A percentile compares a stretch with the other conserved stretches of the same genome.
Conservation (phyloP, 2,797 vertebrate species). For the Sebastes taczanowskii region DNA sequence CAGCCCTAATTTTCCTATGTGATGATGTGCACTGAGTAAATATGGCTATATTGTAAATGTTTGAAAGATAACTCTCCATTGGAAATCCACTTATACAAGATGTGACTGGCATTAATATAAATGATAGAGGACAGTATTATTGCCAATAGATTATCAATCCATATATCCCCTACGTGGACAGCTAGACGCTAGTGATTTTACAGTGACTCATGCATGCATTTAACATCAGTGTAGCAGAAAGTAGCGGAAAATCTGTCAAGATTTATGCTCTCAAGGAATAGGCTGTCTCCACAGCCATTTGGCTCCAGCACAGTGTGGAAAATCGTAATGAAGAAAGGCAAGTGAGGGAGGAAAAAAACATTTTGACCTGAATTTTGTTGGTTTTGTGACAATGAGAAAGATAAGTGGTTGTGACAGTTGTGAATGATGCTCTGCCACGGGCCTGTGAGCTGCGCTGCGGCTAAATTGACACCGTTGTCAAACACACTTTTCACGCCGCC, state of each 20-base stretch:
- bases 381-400: constrained; percentile 88
- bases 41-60: background rate
- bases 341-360: constrained; percentile 44
- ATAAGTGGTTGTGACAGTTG: constrained; percentile 94
- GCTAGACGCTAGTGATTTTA: constrained; percentile 11
- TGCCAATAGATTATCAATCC: constrained; percentile 28
- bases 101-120: constrained; percentile 5
- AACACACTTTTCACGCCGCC: constrained; percentile 83
- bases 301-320: constrained; percentile 51
- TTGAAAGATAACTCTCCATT: background rate
- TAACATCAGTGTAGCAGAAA: constrained; percentile 38
- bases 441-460: constrained; percentile 81
- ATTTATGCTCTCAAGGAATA: constrained; percentile 48
- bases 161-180: constrained; percentile 1
- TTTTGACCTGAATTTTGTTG: constrained; percentile 83
- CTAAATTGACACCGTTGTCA: constrained; percentile 93
- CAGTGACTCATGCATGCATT: constrained; percentile 44
- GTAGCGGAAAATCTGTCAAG: constrained; percentile 48
- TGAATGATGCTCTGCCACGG: constrained; percentile 91
- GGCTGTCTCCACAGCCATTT: constrained; percentile 48
- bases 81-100: background rate
- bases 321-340: constrained; percentile 68
- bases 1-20: no score
- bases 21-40: background rate
- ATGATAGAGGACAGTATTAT: constrained; percentile 6